Base-by-base conservation (phyloP, 2,888 invertebrate genomes). In the Danaus chrysippus region DNA sequence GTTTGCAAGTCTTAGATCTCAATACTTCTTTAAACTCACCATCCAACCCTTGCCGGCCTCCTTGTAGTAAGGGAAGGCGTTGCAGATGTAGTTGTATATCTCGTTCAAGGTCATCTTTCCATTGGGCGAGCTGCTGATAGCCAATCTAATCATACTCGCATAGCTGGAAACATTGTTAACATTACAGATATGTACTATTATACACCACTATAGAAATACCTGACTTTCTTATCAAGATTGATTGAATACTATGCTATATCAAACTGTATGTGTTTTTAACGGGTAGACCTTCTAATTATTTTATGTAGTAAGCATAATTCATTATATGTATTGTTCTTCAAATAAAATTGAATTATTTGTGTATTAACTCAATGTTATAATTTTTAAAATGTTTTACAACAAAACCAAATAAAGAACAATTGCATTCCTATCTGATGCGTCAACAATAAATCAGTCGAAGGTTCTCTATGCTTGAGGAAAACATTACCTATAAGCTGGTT, bases 81-180 rank as follows among this genome's bases (percentile, higher is more conserved):
- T 93, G 73, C 93, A 93, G 54, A 95, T 94, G 88, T 94, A 94
- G 70, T 93, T 93, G 79, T 95, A 95, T 71, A 95, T 94, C 81
- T 95, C 94, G 70, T 93, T 93, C 43, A 95, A 86, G 2, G 94
- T 95, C 94, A 94, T 94, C 87, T 94, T 94, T 71, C 94, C 93
- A 74, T 92, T 93, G 1, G 92, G 86, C 1, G 93, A 93, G 75
- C 92, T 92, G 84, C 93, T 94, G 72, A 95, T 94, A 8, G 94
- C 94, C 71, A 94, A 87, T 67, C 93, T 88, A 71, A 95, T 95
- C 82, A 95, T 92, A 73, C 93, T 94, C 52, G 94, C 94, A 80
- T 95, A 95, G 73, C 94, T 94, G 86, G 6, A 84, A 87, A 54
- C 44, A 43, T 13, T 57, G 34, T 34, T n/a, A 41, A 0, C 13